Evolutionary conservation across 1,140 invertebrate genomes (phyloP).

Genomic region (Camponotus pennsylvanicus): DNA sequence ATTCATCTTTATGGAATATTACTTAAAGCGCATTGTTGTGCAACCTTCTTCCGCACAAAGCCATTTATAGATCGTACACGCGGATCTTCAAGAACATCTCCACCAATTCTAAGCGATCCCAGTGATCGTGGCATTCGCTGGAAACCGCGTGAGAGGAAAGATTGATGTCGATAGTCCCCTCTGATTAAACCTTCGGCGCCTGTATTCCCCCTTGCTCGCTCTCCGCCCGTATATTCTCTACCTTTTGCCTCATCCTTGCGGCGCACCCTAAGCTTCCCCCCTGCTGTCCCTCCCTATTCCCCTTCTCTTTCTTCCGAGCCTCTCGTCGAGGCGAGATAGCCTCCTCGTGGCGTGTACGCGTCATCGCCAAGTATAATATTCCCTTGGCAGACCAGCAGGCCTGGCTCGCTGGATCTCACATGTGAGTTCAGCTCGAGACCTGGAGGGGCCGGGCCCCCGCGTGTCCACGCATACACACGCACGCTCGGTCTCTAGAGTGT

Average conservation of each 20-base stretch:
- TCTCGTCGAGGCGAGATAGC: slow-evolving; percentile 73
- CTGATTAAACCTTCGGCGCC: slow-evolving; percentile 77
- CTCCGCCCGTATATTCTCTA: slow-evolving; percentile 34
- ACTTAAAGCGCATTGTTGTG: neutral
- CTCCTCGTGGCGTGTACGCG: slow-evolving; percentile 79
- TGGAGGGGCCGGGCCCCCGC: slow-evolving; percentile 64
- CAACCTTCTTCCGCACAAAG: neutral
- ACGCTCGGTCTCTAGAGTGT: slow-evolving; percentile 36
- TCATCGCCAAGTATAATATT: slow-evolving; percentile 85
- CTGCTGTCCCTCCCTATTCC: slow-evolving; percentile 31
- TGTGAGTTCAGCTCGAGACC: slow-evolving; percentile 70
- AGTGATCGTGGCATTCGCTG: slow-evolving; percentile 51
- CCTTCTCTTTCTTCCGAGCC: slow-evolving; percentile 44
- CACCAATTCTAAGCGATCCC: slow-evolving; percentile 46
- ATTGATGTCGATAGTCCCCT: slow-evolving; percentile 64
- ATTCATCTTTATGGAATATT: neutral
- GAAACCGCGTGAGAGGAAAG: slow-evolving; percentile 61
- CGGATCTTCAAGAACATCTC: slow-evolving; percentile 34
- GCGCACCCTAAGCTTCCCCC: slow-evolving; percentile 29
- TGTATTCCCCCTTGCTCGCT: slow-evolving; percentile 59
- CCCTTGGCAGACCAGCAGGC: slow-evolving; percentile 69
- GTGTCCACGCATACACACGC: slow-evolving; percentile 23
- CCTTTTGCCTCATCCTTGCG: slow-evolving; percentile 46
- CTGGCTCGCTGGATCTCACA: slow-evolving; percentile 66
- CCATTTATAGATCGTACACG: neutral